phyloP scores from a whole-genome alignment of 1,140 invertebrate genomes.

The Matsumurasca onukii region DNA sequence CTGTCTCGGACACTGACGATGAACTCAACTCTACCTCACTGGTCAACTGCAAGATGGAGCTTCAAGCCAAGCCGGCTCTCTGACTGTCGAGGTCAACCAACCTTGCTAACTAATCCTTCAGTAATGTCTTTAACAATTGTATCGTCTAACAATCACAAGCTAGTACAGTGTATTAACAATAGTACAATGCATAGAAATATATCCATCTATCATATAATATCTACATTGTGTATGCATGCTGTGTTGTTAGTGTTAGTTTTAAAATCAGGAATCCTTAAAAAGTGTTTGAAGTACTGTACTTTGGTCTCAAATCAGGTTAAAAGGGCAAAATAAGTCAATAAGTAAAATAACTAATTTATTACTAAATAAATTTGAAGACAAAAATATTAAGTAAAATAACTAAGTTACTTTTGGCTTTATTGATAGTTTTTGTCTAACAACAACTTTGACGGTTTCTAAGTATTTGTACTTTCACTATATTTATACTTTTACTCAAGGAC shows the following conservation, averaged over 20 bases:
- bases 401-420: no score
- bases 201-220: background rate
- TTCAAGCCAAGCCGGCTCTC: constrained; percentile 22
- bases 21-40: constrained; percentile 24
- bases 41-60: constrained; percentile 32
- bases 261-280: background rate
- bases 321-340: no score
- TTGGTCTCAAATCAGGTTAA: no score
- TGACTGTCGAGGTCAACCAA: constrained; percentile 34
- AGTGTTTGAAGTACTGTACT: no score
- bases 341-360: no score
- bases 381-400: no score
- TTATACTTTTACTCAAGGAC: no score
- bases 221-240: background rate
- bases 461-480: no score
- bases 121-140: background rate
- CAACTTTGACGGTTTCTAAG: no score
- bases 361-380: no score
- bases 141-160: background rate
- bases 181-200: background rate
- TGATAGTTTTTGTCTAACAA: no score
- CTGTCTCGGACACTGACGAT: background rate
- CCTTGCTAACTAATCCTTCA: background rate
- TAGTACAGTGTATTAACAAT: background rate
- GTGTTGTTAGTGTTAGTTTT: background rate